Base-by-base conservation (phyloP, 2,797 vertebrate genomes). In the Macropodus opercularis region DNA sequence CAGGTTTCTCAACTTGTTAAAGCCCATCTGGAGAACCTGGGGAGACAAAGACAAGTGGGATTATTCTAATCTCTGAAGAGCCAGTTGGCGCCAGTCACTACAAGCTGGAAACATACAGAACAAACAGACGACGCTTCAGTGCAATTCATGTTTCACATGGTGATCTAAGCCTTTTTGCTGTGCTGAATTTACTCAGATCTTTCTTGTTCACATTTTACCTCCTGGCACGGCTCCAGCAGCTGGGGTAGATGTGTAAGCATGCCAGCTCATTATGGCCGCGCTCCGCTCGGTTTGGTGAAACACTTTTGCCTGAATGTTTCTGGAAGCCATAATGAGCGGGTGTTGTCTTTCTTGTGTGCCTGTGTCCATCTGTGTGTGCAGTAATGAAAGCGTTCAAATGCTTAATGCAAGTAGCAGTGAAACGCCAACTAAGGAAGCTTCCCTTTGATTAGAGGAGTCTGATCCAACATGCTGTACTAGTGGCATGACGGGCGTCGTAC, bases 21-120 rank as follows among this genome's bases (percentile, higher is more conserved):
- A 98, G 75, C 97, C 97, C 75, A 99, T 93, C 91, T 98, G 97
- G 85, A 99, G 93, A 85, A 98, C 95, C 92, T 96, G 94, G 83
- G 92, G 91, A 80, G 69, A 76, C 63, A 75, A 78, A 89, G 59
- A 88, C 87, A 84, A 89, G 85, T 73, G 83, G 84, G 85, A 90
- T 89, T 87, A 90, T 72, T 77, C 69, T 85, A 81, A 89, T 89
- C 84, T 86, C 64, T 22, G 60, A 74, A 63, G 80, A 67, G 74
- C 32, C 14, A 44, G 63, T 66, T 67, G 19, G 53, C 40, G 50
- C 70, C 77, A 81, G 66, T 68, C 74, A n/a, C 69, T 34, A 73
- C 79, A 56, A 70, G 52, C 51, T 61, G 70, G 63, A 77, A 75
- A 83, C 75, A 52, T 29, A 62, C 59, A 26, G 57, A 78, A 81